A percentile compares a stretch with the other conserved stretches of the same genome.
Evolutionary conservation across 2,888 invertebrate genomes (phyloP).

Genomic region (Calliopum simillimum): DNA sequence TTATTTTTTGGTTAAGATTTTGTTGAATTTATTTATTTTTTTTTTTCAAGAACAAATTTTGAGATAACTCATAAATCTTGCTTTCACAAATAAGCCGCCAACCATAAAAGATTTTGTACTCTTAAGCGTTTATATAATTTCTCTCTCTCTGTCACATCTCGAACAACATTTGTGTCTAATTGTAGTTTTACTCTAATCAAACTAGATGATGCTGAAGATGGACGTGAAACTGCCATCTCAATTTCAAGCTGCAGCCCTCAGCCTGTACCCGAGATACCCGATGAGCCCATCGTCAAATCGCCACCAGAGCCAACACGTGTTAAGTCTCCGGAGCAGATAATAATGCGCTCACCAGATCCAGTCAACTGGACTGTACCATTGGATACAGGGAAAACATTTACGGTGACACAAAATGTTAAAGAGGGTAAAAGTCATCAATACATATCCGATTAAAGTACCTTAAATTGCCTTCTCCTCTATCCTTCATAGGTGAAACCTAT

Average conservation of each 20-base stretch:
- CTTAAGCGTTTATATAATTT: neutral
- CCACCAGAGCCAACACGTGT: constrained; percentile 94
- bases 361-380: constrained; percentile 96
- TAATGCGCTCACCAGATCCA: constrained; percentile 93
- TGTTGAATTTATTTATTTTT: neutral
- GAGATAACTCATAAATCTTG: constrained; percentile 16
- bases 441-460: no score
- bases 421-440: constrained; percentile 70
- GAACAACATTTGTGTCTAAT: neutral
- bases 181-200: constrained; percentile 6
- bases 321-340: constrained; percentile 92
- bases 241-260: constrained; percentile 66
- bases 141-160: constrained; percentile 10
- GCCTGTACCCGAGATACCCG: constrained; percentile 59
- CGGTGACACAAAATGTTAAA: constrained; percentile 91
- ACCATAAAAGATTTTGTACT: constrained; percentile 6
- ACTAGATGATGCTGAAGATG: constrained; percentile 63
- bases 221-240: constrained; percentile 63
- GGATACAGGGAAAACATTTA: constrained; percentile 93
- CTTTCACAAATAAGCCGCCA: constrained; percentile 25
- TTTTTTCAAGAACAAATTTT: neutral
- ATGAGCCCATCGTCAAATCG: constrained; percentile 86
- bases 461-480: neutral
- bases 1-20: neutral
- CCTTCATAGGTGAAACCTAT: constrained; percentile 76